Evolutionary conservation across 2,888 invertebrate species (phyloP), one percentile per base, ranked within the genome.

Genomic region (Camptogramma bilineatum): DNA sequence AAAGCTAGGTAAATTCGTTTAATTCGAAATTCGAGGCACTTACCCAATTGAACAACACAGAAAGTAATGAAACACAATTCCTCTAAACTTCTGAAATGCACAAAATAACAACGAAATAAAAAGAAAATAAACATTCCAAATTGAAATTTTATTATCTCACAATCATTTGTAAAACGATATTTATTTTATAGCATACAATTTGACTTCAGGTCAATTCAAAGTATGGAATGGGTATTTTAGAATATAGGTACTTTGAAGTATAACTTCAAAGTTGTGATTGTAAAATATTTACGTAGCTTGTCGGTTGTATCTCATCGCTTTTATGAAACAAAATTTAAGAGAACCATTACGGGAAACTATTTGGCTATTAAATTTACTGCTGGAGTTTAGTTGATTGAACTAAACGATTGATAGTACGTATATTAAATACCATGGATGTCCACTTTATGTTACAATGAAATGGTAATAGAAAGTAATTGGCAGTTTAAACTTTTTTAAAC

Each of bases 251-350:
- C n/a, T 53, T 65, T 73, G 4, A 28, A 28, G 8, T 1, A 8
- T 9, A 10, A 1, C 34, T 13, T 34, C 1, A 82, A 83, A 77
- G 80, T 81, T 76, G 76, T 72, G 83, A 81, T 85, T 80, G 78
- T 84, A 81, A 83, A 83, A 84, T 81, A 77, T 80, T 81, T 78
- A 78, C 73, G 71, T 78, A 73, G 72, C 72, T 74, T 60, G 68
- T 74, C 5, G 71, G 75, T 78, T 75, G 74, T 62, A 76, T 73
- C 75, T 78, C 77, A 74, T 80, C 78, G 75, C 71, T 77, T 80
- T 76, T 73, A 61, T 58, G 62, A 60, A 66, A 44, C 34, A 50
- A 58, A 69, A 61, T 58, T 66, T 69, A 42, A 58, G 24, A 39
- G 18, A 42, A 42, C 34, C 55, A 52, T 64, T 59, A 59, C 48